Percentiles rank a stretch among this genome's conserved stretches.
Evolutionary conservation across 2,113 vertebrate species (phyloP).

Genomic region (Gorilla gorilla): DNA sequence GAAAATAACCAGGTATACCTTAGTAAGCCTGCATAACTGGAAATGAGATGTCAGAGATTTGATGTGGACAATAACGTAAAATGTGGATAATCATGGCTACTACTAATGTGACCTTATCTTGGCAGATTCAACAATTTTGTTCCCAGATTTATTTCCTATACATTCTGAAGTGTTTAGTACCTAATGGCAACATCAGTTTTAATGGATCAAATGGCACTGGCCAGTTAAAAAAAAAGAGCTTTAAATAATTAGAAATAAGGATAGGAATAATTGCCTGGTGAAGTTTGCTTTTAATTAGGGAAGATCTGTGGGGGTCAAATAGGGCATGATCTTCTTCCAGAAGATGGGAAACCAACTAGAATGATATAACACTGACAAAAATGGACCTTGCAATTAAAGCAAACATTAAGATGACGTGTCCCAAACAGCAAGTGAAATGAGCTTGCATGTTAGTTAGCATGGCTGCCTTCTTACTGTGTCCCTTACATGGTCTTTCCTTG

Average conservation of each 20-base stretch:
- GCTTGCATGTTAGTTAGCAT: not conserved
- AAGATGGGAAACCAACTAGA: not conserved
- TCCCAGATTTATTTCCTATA: not conserved
- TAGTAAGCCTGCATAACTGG: not conserved
- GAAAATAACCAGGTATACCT: not conserved
- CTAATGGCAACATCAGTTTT: not conserved
- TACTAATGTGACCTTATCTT: not conserved
- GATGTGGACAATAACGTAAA: not conserved
- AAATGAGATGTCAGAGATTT: not conserved
- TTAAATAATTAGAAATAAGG: not conserved
- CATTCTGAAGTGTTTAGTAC: not conserved
- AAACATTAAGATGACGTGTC: not conserved
- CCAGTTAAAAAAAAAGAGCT: not conserved
- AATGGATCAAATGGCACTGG: not conserved
- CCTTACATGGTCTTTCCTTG: not conserved
- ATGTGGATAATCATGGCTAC: not conserved
- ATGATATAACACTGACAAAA: not conserved
- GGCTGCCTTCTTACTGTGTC: not conserved
- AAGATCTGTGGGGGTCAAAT: not conserved
- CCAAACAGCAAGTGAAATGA: not conserved
- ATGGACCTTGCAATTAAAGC: not conserved
- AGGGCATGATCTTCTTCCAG: not conserved
- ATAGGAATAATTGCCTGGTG: not conserved
- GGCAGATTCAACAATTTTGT: not conserved
- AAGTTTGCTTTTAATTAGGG: not conserved